These are phyloP conservation scores for Kryptolebias ocellatus DNA, from an alignment of 2,797 vertebrate species.

Conservation along the genomic window DNA sequence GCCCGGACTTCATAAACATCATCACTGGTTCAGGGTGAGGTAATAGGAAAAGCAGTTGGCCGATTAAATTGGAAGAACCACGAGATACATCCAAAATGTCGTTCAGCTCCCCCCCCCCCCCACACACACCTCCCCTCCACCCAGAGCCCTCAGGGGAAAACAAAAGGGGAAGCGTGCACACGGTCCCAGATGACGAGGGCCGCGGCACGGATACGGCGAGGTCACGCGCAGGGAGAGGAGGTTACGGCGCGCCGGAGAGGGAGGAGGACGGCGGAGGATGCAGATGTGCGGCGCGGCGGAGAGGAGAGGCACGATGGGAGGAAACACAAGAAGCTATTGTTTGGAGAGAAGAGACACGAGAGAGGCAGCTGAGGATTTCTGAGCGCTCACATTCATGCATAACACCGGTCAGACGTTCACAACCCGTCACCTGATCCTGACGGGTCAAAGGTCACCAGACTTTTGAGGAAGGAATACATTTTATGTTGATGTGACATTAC, in stretches of 20 bases:
- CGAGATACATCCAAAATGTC: conserved; percentile 62
- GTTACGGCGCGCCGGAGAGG: conserved; percentile 48
- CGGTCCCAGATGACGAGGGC: conserved; percentile 47
- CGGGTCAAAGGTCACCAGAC: conserved; percentile 25
- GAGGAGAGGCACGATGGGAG: conserved; percentile 72
- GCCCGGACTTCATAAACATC: conserved; percentile 67
- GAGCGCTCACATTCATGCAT: conserved; percentile 32
- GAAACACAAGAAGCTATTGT: conserved; percentile 83
- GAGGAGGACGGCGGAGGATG: conserved; percentile 71
- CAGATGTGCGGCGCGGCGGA: conserved; percentile 73
- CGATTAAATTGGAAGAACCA: conserved; percentile 43
- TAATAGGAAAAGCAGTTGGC: conserved; percentile 72
- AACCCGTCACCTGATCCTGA: conserved; percentile 38
- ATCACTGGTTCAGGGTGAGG: conserved; percentile 73
- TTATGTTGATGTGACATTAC: conserved; percentile 18
- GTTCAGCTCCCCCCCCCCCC: conserved; percentile 27
- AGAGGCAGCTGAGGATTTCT: conserved; percentile 68
- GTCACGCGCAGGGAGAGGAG: conserved; percentile 54
- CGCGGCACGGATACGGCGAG: conserved; percentile 50
- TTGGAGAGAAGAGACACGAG: conserved; percentile 69
- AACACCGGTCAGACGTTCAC: conserved; percentile 31
- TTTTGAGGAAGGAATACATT: conserved; percentile 21
- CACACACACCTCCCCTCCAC: conserved; percentile 21
- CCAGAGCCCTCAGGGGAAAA: conserved; percentile 48
- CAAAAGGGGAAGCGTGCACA: conserved; percentile 49